Evolutionary conservation across 2,888 invertebrate species (phyloP), one percentile per base, ranked within the genome.

Genomic region (Eulithis prunata): DNA sequence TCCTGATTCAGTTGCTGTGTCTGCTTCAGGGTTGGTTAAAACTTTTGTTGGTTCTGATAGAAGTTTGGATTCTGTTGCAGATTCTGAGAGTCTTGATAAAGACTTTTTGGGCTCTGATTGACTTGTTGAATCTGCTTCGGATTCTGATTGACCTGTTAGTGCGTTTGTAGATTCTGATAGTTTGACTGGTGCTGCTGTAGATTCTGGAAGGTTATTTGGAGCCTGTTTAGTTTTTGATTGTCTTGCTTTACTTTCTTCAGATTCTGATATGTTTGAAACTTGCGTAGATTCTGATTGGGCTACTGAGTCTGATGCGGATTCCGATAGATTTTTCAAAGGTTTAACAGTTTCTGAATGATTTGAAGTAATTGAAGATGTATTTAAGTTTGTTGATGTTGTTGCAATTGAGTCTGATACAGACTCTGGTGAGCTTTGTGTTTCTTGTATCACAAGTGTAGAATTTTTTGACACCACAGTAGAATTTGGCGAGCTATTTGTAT

Each of bases 11-110:
- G 38, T 61, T 38, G 54, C 3, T 45, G 53, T 43, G 49, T 8
- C 13, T 36, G 51, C 32, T 62, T 13, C 28, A 2, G 32, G 10
- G 1, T 52, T 46, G 62, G 38, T 13, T 51, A 41, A 41, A 51
- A 14, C 41, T n/a, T 45, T 43, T 46, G 13, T n/a, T n/a, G 58
- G n/a, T 51, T 51, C 58, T 21, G 59, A 43, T 32, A 10, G n/a
- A 6, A 47, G 54, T 38, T 53, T 1, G 11, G 45, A 47, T 38
- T 12, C 21, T 32, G 64, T 28, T 36, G 32, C n/a, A 21, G 52
- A n/a, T 45, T 43, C 52, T 14, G 45, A 56, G 3, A 45, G n/a
- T 12, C 46, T 61, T 54, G 38, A 8, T 36, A 8, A 53, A 13
- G 46, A 4, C 14, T 41, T 41, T 10, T 41, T 41, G 10, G 53